phyloP scores from a whole-genome alignment of 2,113 vertebrate genomes.

The Hassar affinis region DNA sequence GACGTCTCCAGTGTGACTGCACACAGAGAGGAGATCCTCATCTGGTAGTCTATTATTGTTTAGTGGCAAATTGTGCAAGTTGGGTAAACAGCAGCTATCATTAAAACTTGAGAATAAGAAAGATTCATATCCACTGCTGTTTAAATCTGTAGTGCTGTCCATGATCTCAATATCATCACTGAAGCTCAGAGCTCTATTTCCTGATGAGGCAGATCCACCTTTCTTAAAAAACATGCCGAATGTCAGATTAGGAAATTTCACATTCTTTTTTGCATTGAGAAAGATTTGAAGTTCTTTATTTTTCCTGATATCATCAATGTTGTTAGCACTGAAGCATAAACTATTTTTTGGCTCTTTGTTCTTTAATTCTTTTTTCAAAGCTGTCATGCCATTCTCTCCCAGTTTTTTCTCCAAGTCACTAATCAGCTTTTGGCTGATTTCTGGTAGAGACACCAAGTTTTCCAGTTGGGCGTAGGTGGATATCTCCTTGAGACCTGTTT shows the following conservation, averaged over 20 bases:
- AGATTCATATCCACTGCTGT: slow-evolving; percentile 9
- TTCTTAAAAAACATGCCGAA: not conserved
- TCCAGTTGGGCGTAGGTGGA: not conserved
- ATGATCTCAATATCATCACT: not conserved
- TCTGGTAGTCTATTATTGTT: not conserved
- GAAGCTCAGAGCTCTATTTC: not conserved
- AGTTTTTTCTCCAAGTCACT: not conserved
- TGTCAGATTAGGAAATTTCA: not conserved
- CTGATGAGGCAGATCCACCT: not conserved
- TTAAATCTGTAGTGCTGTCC: not conserved
- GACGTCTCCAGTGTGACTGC: not conserved
- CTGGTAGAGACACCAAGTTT: not conserved
- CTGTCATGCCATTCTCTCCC: not conserved
- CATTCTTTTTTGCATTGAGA: not conserved
- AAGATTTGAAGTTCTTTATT: not conserved
- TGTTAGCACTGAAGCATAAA: not conserved
- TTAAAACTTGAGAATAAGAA: not conserved
- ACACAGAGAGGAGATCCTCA: not conserved
- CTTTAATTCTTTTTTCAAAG: not conserved
- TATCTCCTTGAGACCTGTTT: not conserved
- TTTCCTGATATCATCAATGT: slow-evolving; percentile 8
- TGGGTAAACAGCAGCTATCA: not conserved
- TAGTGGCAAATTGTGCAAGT: not conserved
- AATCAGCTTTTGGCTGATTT: not conserved
- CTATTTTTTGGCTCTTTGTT: not conserved